Conservation (phyloP, 2,797 vertebrate genomes). For the Pachyuromys duprasi region DNA sequence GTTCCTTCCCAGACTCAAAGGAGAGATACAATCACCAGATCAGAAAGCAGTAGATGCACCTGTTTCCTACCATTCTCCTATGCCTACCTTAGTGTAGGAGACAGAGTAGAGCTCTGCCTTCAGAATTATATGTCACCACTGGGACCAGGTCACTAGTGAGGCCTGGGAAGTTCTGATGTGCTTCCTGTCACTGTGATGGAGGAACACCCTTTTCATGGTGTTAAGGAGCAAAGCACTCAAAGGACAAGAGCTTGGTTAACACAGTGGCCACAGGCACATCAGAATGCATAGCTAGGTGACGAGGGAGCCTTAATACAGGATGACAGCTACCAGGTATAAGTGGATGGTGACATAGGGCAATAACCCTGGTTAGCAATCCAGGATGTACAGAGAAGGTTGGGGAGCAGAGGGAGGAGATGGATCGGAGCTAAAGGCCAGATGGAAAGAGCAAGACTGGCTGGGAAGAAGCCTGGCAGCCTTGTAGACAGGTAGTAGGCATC, state of each 20-base stretch:
- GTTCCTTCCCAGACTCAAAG: not conserved
- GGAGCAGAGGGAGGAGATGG: not conserved
- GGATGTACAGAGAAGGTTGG: not conserved
- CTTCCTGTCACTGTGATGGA: not conserved
- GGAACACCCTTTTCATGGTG: not conserved
- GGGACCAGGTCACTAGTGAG: not conserved
- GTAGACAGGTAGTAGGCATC: not conserved
- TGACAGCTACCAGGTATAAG: not conserved
- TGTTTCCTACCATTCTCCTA: not conserved
- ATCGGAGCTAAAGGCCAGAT: not conserved
- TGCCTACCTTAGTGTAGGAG: not conserved
- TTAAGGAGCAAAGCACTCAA: not conserved
- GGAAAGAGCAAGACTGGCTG: not conserved
- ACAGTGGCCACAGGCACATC: not conserved
- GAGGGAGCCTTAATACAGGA: not conserved
- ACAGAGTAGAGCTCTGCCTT: slow-evolving; percentile 5
- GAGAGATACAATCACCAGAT: not conserved
- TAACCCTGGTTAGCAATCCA: not conserved
- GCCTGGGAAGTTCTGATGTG: slow-evolving; percentile 9
- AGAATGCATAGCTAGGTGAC: not conserved
- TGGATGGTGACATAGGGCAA: not conserved
- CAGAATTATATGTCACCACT: not conserved
- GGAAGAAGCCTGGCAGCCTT: not conserved
- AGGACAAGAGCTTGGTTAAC: not conserved
- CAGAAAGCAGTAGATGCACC: no score